Conservation (phyloP, 1,140 invertebrate genomes). For the Holcopasites calliopsidis region DNA sequence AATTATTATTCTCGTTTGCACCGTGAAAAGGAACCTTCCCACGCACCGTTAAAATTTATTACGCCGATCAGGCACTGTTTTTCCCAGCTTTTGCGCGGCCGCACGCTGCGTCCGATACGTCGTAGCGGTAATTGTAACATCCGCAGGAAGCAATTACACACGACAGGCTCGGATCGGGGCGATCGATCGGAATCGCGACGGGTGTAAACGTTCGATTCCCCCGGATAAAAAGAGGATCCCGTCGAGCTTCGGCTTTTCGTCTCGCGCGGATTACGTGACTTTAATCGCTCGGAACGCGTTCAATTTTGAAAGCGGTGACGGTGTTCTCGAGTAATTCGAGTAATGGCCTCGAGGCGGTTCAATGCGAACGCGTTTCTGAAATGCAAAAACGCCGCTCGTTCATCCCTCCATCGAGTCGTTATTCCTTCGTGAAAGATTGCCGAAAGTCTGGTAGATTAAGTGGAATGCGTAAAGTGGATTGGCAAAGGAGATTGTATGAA, state of each 20-base stretch:
- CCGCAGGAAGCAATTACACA: constrained; percentile 44
- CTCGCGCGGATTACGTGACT: background rate
- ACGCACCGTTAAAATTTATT: constrained; percentile 31
- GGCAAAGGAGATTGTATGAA: no score
- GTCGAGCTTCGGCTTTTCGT: background rate
- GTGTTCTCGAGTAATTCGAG: background rate
- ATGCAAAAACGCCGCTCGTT: background rate
- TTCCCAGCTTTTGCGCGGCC: constrained; percentile 29
- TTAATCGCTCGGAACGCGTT: constrained; percentile 11
- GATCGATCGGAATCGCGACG: constrained; percentile 24
- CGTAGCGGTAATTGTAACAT: constrained; percentile 39
- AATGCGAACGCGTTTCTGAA: background rate
- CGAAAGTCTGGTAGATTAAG: background rate
- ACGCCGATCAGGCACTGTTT: constrained; percentile 28
- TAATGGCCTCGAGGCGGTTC: background rate
- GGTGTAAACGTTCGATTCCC: background rate
- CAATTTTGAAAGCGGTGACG: background rate
- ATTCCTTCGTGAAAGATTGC: background rate
- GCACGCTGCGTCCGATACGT: constrained; percentile 18
- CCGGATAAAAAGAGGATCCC: background rate
- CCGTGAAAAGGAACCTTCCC: constrained; percentile 12
- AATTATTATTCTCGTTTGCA: background rate
- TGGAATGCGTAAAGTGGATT: background rate
- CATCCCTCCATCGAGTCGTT: background rate
- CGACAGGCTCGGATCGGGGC: constrained; percentile 34